phyloP scores from a whole-genome alignment of 2,888 invertebrate genomes.

The Ophion costatus region DNA sequence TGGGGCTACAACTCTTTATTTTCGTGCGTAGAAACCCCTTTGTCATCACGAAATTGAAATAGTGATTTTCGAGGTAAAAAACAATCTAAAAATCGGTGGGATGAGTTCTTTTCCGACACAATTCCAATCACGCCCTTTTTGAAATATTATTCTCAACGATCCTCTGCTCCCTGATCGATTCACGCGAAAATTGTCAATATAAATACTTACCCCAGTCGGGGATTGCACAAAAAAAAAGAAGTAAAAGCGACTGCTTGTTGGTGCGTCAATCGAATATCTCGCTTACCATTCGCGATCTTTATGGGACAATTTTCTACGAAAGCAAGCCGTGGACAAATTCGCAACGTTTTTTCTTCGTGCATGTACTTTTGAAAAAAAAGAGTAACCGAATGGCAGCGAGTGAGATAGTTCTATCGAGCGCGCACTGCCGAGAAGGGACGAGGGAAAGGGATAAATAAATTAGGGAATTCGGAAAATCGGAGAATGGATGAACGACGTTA shows the following conservation, averaged over 20 bases:
- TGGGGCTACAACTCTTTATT: neutral
- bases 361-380: neutral
- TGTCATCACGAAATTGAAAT: neutral
- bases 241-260: neutral
- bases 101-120: too few relatives aligned
- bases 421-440: neutral
- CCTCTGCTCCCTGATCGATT: too few relatives aligned
- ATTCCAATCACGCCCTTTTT: too few relatives aligned
- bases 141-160: too few relatives aligned
- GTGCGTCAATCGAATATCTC: neutral
- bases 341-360: neutral
- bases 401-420: neutral
- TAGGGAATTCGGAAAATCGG: slow-evolving; percentile 17
- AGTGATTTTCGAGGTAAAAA: neutral
- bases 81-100: neutral
- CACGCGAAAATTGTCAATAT: too few relatives aligned
- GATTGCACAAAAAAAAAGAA: too few relatives aligned
- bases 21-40: neutral
- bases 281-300: neutral
- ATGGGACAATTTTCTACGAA: neutral
- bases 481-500: slow-evolving; percentile 22
- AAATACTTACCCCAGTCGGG: too few relatives aligned
- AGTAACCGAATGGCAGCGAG: neutral
- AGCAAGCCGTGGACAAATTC: neutral
- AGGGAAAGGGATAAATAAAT: slow-evolving; percentile 15